phyloP scores from a whole-genome alignment of 2,888 invertebrate genomes.

The Trachelus stipa region DNA sequence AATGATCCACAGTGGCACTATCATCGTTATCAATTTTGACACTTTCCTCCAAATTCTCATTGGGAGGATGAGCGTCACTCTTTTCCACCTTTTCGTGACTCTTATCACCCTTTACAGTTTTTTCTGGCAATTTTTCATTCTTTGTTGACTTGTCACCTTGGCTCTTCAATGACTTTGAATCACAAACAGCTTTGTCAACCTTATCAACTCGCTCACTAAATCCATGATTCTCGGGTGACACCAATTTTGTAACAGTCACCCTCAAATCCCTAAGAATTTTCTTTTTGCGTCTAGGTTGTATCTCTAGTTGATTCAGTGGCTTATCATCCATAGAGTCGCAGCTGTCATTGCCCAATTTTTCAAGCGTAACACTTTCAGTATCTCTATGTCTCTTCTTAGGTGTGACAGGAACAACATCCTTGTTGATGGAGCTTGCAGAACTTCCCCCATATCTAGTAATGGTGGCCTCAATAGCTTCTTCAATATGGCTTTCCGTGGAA shows the following conservation, averaged over 20 bases:
- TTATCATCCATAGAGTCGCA: slow-evolving; percentile 43
- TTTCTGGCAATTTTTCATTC: slow-evolving; percentile 61
- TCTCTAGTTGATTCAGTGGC: slow-evolving; percentile 46
- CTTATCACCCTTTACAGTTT: slow-evolving; percentile 47
- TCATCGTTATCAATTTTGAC: slow-evolving; percentile 32
- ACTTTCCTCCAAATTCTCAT: slow-evolving; percentile 30
- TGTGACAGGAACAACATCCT: slow-evolving; percentile 69
- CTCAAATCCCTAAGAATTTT: slow-evolving; percentile 62
- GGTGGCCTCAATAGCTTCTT: slow-evolving; percentile 71
- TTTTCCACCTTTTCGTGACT: slow-evolving; percentile 58
- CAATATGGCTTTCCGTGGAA: slow-evolving; percentile 66
- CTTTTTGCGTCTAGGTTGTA: slow-evolving; percentile 59
- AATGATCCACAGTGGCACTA: background rate
- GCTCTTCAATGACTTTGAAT: slow-evolving; percentile 46
- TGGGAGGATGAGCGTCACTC: slow-evolving; percentile 47
- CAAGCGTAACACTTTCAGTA: slow-evolving; percentile 65
- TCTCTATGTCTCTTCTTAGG: slow-evolving; percentile 82
- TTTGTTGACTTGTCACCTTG: slow-evolving; percentile 55
- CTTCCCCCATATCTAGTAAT: slow-evolving; percentile 66
- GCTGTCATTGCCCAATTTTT: slow-evolving; percentile 36
- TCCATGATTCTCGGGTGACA: slow-evolving; percentile 42
- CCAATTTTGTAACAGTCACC: slow-evolving; percentile 61
- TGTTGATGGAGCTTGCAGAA: slow-evolving; percentile 39
- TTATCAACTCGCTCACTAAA: slow-evolving; percentile 44
- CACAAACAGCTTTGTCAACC: slow-evolving; percentile 30